Base-by-base conservation (phyloP, 2,888 invertebrate species). In the Cosmopolites sordidus region DNA sequence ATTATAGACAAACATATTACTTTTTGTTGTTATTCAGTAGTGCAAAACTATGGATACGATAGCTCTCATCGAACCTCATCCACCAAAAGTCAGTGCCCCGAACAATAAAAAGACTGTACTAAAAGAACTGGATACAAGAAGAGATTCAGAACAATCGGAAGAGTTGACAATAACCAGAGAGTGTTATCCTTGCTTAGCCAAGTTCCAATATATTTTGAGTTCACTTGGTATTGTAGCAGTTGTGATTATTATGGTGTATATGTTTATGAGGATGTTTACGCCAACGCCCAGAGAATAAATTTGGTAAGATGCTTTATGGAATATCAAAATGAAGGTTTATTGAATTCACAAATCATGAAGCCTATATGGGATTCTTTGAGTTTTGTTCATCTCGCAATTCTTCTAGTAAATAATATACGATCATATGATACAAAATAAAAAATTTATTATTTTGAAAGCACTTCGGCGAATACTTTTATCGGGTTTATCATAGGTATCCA, bases 191-290 rank as follows among this genome's bases (percentile, higher is more conserved):
- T 50, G 50, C 27, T 43, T 51, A 16, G 43, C 50, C n/a, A 43
- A 47, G 50, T 55, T 53, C 14, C 56, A 52, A 38, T 48, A 44
- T 39, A 45, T 56, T 39, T 39, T 56, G 17, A 52, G 56, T 29
- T 22, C 15, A n/a, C 9, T 49, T 11, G 56, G 56, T 27, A 52
- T 56, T 38, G 2, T 56, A 1, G 43, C 22, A 2, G 41, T 56
- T 5, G 12, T 52, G 1, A 30, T 52, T 18, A 49, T 56, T 14
- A 52, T 49, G 49, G 38, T 45, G 8, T 39, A 38, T 12, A 27
- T 48, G 6, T 22, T 56, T n/a, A 45, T 22, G 16, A 45, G 18
- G 18, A 56, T 52, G 56, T 46, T 49, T 29, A 52, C 51, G 11
- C 51, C 55, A n/a, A 38, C 50, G 33, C 33, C 33, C 3, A 4